Evolutionary conservation across 2,888 invertebrate species (phyloP).

Genomic region (Dicycla oo): DNA sequence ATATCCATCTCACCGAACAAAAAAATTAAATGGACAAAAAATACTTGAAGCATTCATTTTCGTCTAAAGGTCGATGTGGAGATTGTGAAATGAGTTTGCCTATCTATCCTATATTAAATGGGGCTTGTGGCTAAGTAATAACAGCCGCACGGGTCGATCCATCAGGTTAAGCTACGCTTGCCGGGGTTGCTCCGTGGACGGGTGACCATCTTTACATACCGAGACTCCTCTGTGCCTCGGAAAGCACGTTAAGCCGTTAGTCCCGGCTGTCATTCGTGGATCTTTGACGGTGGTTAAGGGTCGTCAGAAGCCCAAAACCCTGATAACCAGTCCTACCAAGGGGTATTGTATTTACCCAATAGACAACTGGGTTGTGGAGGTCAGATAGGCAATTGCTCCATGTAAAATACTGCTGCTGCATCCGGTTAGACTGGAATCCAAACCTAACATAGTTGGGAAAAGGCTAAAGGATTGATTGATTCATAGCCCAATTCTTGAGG

Average conservation of each 20-base stretch:
- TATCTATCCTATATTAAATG: not conserved
- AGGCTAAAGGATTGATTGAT: not conserved
- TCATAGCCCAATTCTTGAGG: not conserved
- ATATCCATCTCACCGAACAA: slow-evolving; percentile 16
- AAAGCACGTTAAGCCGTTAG: too few relatives aligned
- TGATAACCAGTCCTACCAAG: not conserved
- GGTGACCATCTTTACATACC: not conserved
- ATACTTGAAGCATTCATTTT: slow-evolving; percentile 20
- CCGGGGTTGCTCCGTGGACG: not conserved
- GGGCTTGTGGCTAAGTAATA: not conserved
- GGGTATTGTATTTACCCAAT: not conserved
- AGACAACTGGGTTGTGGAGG: not conserved
- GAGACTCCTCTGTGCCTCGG: not conserved
- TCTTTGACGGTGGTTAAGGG: not conserved
- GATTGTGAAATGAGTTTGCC: slow-evolving; percentile 5
- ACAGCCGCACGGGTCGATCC: not conserved
- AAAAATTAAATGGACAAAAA: slow-evolving; percentile 23
- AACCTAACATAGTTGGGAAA: too few relatives aligned
- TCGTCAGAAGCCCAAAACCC: not conserved
- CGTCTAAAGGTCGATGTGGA: slow-evolving; percentile 11
- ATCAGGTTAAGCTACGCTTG: not conserved
- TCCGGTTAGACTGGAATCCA: not conserved
- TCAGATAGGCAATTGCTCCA: not conserved
- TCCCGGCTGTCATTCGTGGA: not conserved
- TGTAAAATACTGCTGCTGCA: slow-evolving; percentile 1